phyloP scores from a whole-genome alignment of 2,797 vertebrate genomes.

The Hydrocynus forskahlii region DNA sequence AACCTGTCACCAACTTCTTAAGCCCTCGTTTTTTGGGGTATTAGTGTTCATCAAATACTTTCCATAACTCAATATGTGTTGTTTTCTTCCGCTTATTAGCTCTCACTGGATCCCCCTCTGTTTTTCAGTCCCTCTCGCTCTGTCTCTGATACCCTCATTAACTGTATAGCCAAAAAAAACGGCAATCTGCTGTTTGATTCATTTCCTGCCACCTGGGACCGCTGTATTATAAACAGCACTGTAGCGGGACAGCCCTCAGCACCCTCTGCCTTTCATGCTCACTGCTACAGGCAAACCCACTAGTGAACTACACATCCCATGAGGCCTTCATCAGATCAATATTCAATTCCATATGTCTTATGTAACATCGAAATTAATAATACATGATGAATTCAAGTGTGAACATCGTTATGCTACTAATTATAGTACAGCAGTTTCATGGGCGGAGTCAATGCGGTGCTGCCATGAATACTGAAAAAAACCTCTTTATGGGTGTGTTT shows the following conservation, averaged over 20 bases:
- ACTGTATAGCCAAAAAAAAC: constrained; percentile 56
- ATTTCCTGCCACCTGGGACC: constrained; percentile 69
- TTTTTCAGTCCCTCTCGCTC: constrained; percentile 31
- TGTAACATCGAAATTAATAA: constrained; percentile 73
- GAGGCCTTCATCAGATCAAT: constrained; percentile 49
- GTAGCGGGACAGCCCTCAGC: constrained; percentile 62
- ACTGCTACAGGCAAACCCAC: constrained; percentile 29
- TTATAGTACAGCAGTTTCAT: constrained; percentile 65
- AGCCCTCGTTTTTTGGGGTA: neutral
- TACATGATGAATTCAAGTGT: constrained; percentile 73
- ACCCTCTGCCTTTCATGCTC: constrained; percentile 58
- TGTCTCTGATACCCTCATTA: constrained; percentile 49
- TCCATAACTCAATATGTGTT: constrained; percentile 38
- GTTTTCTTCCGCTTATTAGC: constrained; percentile 6
- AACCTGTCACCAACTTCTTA: constrained; percentile 38
- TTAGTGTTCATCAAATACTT: constrained; percentile 30
- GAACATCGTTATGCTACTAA: constrained; percentile 69
- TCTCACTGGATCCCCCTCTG: constrained; percentile 26
- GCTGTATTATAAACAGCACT: constrained; percentile 66
- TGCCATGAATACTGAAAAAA: neutral
- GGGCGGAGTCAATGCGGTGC: constrained; percentile 28
- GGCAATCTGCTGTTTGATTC: constrained; percentile 57
- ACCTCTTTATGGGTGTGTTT: neutral
- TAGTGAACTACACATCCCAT: constrained; percentile 45
- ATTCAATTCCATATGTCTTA: constrained; percentile 56